Evolutionary conservation across 2,797 vertebrate species (phyloP).

Genomic region (Odontamblyopus rebecca): DNA sequence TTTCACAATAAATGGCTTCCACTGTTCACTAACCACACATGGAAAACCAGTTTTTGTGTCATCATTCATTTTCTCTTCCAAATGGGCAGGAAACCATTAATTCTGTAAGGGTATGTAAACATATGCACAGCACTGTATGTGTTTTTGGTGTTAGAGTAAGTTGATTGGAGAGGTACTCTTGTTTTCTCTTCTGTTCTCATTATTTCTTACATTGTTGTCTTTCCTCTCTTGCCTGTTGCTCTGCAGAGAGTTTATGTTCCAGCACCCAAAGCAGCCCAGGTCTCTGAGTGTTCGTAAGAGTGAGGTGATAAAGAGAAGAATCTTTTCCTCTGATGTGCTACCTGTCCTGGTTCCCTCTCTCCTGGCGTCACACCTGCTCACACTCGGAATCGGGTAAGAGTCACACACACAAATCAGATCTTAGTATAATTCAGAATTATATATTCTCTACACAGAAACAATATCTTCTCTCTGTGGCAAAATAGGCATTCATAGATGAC

Average conservation of each 20-base stretch:
- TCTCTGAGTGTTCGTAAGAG: conserved; percentile 75
- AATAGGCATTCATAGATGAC: neutral
- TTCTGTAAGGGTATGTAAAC: too few relatives aligned
- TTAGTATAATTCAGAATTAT: neutral
- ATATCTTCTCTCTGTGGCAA: neutral
- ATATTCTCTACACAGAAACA: neutral
- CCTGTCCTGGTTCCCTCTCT: conserved; percentile 76
- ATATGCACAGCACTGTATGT: too few relatives aligned
- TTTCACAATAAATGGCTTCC: too few relatives aligned
- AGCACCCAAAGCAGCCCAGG: conserved; percentile 72
- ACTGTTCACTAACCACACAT: too few relatives aligned
- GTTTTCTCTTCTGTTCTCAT: conserved; percentile 43
- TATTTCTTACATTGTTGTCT: conserved; percentile 37
- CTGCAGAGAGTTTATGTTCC: conserved; percentile 77
- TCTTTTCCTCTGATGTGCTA: conserved; percentile 77
- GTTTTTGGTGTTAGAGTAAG: conserved; percentile 32
- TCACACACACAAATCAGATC: neutral
- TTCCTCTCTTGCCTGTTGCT: neutral
- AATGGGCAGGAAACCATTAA: too few relatives aligned
- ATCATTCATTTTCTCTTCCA: too few relatives aligned
- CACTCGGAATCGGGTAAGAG: conserved; percentile 76
- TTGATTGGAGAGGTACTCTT: conserved; percentile 41
- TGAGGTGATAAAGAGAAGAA: conserved; percentile 77
- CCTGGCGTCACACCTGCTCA: conserved; percentile 78
- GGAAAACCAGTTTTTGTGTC: too few relatives aligned